Conservation (phyloP, 1,140 invertebrate species). For the Ooceraea biroi region DNA sequence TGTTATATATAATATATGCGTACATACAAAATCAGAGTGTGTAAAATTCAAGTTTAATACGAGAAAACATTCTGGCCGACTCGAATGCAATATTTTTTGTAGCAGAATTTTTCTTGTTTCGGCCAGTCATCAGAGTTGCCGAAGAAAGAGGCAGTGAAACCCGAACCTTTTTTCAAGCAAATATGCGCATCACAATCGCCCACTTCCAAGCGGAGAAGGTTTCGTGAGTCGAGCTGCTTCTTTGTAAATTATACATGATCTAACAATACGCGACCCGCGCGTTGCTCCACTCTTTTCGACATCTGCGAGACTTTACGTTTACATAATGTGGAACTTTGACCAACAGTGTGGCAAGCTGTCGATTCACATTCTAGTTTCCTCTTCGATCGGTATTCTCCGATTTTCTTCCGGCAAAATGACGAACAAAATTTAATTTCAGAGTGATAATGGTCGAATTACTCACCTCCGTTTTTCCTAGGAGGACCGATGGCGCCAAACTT, state of each 20-base stretch:
- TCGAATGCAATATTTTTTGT: too few species aligned
- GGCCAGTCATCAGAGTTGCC: background rate
- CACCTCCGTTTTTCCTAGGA: constrained; percentile 61
- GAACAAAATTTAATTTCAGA: background rate
- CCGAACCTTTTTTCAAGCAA: background rate
- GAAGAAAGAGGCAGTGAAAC: background rate
- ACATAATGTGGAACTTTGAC: constrained; percentile 5
- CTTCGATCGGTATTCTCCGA: background rate
- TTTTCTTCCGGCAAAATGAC: background rate
- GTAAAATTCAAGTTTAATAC: constrained; percentile 5
- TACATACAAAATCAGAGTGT: background rate
- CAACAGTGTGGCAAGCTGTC: background rate
- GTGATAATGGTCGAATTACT: constrained; percentile 16
- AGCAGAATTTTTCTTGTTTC: background rate
- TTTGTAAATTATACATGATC: constrained; percentile 32
- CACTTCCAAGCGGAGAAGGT: constrained; percentile 25
- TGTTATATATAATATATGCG: background rate
- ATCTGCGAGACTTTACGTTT: background rate
- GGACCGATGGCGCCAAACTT: background rate
- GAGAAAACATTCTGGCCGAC: too few species aligned
- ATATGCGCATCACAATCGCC: constrained; percentile 31
- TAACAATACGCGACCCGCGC: constrained; percentile 19
- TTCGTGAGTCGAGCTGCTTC: background rate
- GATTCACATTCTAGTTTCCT: background rate
- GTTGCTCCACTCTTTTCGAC: constrained; percentile 12